These are phyloP conservation scores for Tipula lateralis DNA, from an alignment of 2,888 invertebrate genomes.

Conservation along the genomic window DNA sequence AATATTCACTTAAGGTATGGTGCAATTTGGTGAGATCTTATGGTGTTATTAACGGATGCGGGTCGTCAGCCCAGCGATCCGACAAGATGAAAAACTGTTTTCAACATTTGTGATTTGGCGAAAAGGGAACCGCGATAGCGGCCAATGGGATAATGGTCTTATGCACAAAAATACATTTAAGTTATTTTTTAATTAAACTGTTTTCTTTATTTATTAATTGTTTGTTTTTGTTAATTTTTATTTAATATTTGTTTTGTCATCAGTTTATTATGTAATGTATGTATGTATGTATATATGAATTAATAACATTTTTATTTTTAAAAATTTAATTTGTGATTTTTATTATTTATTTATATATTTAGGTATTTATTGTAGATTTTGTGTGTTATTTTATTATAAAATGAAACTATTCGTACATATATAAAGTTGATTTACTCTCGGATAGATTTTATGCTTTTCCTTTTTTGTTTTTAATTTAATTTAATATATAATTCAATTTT, in stretches of 20 bases:
- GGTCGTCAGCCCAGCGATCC: too few relatives aligned
- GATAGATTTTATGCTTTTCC: background rate
- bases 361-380: background rate
- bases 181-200: slow-evolving; percentile 2
- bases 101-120: too few relatives aligned
- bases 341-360: background rate
- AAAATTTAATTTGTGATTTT: background rate
- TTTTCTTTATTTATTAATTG: background rate
- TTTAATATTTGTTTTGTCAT: background rate
- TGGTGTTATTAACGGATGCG: too few relatives aligned
- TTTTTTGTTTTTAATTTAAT: background rate
- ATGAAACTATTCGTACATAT: background rate
- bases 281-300: background rate
- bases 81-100: too few relatives aligned
- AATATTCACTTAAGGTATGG: too few relatives aligned
- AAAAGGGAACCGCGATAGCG: too few relatives aligned
- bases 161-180: background rate
- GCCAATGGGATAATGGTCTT: too few relatives aligned
- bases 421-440: background rate
- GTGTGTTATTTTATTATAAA: background rate
- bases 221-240: background rate
- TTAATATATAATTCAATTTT: background rate
- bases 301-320: background rate
- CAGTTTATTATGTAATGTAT: background rate
- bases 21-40: too few relatives aligned